A percentile compares a stretch with the other conserved stretches of the same genome.
phyloP scores from a whole-genome alignment of 1,140 invertebrate genomes.

The Lepidurus apus region DNA sequence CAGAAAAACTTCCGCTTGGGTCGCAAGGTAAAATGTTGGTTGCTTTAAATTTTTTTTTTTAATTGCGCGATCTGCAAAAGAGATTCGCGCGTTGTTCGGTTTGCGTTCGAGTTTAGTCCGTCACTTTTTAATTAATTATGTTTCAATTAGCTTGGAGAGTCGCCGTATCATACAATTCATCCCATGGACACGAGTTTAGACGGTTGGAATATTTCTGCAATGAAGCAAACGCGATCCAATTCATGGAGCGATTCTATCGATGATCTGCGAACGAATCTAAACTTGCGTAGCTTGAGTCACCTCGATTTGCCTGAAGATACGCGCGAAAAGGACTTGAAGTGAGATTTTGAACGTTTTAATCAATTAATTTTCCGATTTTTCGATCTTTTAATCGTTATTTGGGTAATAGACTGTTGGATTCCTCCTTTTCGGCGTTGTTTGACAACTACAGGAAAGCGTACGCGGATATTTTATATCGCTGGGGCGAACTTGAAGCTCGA shows the following conservation, averaged over 20 bases:
- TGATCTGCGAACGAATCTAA: slow-evolving; percentile 44
- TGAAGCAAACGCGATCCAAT: slow-evolving; percentile 72
- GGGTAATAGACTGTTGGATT: slow-evolving; percentile 51
- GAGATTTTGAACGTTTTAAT: neutral
- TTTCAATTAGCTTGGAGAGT: slow-evolving; percentile 58
- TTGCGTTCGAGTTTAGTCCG: neutral
- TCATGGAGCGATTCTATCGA: slow-evolving; percentile 83
- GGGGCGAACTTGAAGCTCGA: slow-evolving; percentile 73
- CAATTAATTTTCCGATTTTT: neutral
- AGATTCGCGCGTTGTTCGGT: slow-evolving; percentile 34
- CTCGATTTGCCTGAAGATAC: neutral
- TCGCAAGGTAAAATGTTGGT: slow-evolving; percentile 29
- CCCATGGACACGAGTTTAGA: slow-evolving; percentile 71
- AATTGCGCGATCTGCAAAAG: too few species aligned
- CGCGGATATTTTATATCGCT: slow-evolving; percentile 79
- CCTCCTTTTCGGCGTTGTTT: slow-evolving; percentile 57
- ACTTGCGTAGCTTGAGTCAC: neutral
- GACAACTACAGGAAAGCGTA: slow-evolving; percentile 82
- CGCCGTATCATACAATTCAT: slow-evolving; percentile 86
- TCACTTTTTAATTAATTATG: neutral
- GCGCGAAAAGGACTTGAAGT: neutral
- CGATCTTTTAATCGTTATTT: neutral
- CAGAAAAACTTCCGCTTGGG: slow-evolving; percentile 24
- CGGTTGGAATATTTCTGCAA: slow-evolving; percentile 59
- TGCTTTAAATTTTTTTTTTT: too few species aligned